Base-by-base conservation (phyloP, 2,797 vertebrate genomes). In the Hypotaenidia okinawae region DNA sequence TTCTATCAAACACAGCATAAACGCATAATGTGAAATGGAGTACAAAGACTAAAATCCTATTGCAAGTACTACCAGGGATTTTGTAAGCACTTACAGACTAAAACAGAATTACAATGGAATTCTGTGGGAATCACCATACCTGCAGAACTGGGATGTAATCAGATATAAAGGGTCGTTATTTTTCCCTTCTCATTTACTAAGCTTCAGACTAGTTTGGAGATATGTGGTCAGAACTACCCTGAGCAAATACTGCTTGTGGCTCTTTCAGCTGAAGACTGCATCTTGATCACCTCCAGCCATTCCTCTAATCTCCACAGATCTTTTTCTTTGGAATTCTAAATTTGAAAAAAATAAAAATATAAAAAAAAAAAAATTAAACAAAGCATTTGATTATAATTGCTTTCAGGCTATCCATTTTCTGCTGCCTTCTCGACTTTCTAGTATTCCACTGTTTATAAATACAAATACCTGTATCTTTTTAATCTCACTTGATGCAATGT, bases 171-270 rank as follows among this genome's bases (percentile, higher is more conserved):
- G 25, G 39, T 67, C 16, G 12, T 74, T 63, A 23, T 51, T 70
- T 57, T 70, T 45, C 25, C 45, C 11, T 83, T 83, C 79, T 58
- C 19, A 13, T 62, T 77, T 61, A 43, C 45, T 43, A 54, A 11
- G n/a, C 12, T 80, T 77, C 61, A 74, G 14, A 43, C 14, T 64
- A 15, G 11, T 77, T 70, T 45, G 41, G 28, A 72, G 59, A 10
- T 22, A 23, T 0, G 1, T 51, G 39, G 9, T 30, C 7, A 57
- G 21, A 9, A 37, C 5, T 51, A 12, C 59, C 12, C 21, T 24
- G 25, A 89, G 16, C 21, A 47, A 94, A 59, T 3, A 32, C 41
- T 63, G 52, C 17, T 80, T 37, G 25, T 69, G 52, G 21, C 18
- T 93, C 52, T 72, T 28, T 12, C 23, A 57, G 45, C 58, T 62